Conservation (phyloP, 2,888 invertebrate genomes). For the Iselma pallidipennis region DNA sequence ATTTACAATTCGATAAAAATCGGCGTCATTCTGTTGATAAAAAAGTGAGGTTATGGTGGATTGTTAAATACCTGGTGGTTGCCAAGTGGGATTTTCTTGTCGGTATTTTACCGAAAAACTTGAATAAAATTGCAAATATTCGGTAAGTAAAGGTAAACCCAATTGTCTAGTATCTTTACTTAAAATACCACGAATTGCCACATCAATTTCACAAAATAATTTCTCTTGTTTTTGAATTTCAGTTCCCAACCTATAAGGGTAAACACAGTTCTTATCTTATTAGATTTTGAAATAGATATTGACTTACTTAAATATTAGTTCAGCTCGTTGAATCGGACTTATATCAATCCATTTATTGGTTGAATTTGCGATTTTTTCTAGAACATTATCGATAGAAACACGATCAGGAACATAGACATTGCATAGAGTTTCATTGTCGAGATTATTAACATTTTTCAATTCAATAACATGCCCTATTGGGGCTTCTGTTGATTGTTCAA, state of each 20-base stretch:
- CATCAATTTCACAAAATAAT: conserved; percentile 57
- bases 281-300: neutral
- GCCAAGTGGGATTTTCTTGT: conserved; percentile 53
- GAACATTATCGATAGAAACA: conserved; percentile 38
- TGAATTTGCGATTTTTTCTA: conserved; percentile 27
- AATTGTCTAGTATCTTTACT: conserved; percentile 55
- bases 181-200: conserved; percentile 40
- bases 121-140: conserved; percentile 60
- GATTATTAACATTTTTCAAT: conserved; percentile 23
- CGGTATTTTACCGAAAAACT: conserved; percentile 55
- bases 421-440: conserved; percentile 18
- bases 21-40: neutral
- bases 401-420: conserved; percentile 30
- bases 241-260: conserved; percentile 57
- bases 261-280: conserved; percentile 8
- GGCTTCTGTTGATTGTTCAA: conserved; percentile 22
- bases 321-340: conserved; percentile 34
- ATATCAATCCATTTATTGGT: conserved; percentile 29
- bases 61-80: conserved; percentile 51
- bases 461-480: conserved; percentile 13
- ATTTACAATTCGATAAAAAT: too few species aligned
- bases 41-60: conserved; percentile 18
- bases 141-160: conserved; percentile 53
- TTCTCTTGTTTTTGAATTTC: conserved; percentile 58
- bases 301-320: conserved; percentile 43